These are phyloP conservation scores for Anguilla pacifica DNA, from an alignment of 2,797 vertebrate genomes.

Conservation along the genomic window DNA sequence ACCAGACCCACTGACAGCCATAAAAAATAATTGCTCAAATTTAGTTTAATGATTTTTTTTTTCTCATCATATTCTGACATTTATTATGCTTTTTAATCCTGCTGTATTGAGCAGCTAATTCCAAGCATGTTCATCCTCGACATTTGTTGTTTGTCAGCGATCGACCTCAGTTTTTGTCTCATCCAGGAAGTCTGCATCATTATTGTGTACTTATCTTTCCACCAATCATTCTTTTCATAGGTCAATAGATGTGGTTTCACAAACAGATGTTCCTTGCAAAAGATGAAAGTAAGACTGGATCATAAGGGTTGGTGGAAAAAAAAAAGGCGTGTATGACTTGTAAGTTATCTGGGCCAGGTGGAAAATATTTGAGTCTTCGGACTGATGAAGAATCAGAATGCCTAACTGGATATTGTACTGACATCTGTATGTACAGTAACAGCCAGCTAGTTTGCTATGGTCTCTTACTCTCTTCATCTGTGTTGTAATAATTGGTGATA, in stretches of 20 bases:
- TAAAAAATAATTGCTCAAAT: too few relatives aligned
- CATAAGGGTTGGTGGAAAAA: not conserved
- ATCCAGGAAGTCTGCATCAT: not conserved
- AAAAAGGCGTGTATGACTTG: not conserved
- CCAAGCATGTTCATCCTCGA: too few relatives aligned
- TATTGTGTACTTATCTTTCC: not conserved
- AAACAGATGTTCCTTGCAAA: not conserved
- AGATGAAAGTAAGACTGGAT: not conserved
- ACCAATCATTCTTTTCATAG: not conserved
- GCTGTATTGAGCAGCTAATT: not conserved
- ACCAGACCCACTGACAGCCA: too few relatives aligned
- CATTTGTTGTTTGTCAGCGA: not conserved
- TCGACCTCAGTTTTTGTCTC: not conserved
- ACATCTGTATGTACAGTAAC: not conserved
- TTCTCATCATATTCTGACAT: not conserved
- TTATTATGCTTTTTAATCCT: too few relatives aligned
- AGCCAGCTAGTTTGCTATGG: not conserved
- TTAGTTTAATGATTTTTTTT: too few relatives aligned
- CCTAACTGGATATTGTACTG: not conserved
- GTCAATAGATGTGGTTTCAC: not conserved
- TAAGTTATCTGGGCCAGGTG: not conserved
- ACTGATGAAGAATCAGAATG: not conserved
- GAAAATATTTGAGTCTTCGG: not conserved
- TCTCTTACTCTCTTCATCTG: not conserved
- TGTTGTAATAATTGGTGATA: not conserved